Evolutionary conservation across 2,888 invertebrate genomes (phyloP), one percentile per base, ranked within the genome.

Genomic region (Nephrotoma guestfalica): DNA sequence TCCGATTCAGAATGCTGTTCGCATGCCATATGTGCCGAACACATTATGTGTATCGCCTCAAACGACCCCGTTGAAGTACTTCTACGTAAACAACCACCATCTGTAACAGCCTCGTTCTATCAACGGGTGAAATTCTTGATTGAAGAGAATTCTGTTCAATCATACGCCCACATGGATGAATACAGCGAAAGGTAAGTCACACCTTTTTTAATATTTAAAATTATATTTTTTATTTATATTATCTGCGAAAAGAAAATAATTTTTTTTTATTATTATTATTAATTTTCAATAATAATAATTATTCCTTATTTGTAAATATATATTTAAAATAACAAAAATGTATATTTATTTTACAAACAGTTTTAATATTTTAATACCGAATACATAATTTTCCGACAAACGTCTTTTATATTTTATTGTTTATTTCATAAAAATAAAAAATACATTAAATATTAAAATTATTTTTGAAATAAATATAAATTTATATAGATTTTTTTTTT

Each of bases 1-100:
- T 97, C 98, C 88, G 99, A 99, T 93, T 98, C 98, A 91, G 99
- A 99, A 92, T 99, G 99, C 92, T 99, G 99, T 92, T 95, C 95
- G 88, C 96, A 96, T 90, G 94, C 95, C 30, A 94, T 95, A 88
- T 99, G 99, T 92, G 93, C 95, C 86, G 96, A 97, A 90, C 96
- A 97, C 92, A 95, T 97, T 90, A 97, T 98, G 96, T 99, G 99
- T 93, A 94, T 97, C 90, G 96, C 97, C 41, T 98, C 98, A 89
- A 97, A 98, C 90, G 98, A 99, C 91, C 99, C 99, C 0, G 97
- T 97, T 18, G 98, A 99, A 91, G 98, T 99, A 15, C 94, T 99
- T 45, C 94, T 99, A 6, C 94, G 98, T 86, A 98, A 99, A 92
- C 98, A 99, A 90, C 98, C 99, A 0, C 98, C 98, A 2, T 97